Evolutionary conservation across 2,797 vertebrate genomes (phyloP).

Genomic region (Gallirallus australis): DNA sequence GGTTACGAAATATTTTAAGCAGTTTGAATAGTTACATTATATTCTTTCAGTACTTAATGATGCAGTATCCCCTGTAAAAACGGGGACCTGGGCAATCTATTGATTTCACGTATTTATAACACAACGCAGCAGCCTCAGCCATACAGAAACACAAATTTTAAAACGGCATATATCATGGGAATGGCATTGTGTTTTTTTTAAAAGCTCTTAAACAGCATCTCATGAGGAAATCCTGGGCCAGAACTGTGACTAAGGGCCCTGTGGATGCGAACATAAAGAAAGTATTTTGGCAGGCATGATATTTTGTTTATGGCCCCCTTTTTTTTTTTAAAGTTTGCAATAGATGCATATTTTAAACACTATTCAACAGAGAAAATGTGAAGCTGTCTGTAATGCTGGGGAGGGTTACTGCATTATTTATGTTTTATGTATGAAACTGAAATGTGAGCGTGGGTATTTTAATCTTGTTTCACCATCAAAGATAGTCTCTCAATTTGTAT

Average conservation of each 20-base stretch:
- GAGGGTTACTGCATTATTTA: conserved; percentile 66
- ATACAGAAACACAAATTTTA: conserved; percentile 72
- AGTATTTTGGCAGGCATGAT: conserved; percentile 55
- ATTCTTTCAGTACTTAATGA: conserved; percentile 80
- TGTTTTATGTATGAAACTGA: conserved; percentile 69
- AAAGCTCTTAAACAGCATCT: conserved; percentile 72
- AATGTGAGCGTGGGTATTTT: conserved; percentile 65
- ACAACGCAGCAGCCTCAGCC: conserved; percentile 64
- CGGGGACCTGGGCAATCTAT: conserved; percentile 71
- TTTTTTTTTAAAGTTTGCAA: not conserved
- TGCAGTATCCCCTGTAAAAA: conserved; percentile 77
- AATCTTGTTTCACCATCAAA: conserved; percentile 65
- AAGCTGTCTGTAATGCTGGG: conserved; percentile 41
- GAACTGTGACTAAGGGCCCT: conserved; percentile 54
- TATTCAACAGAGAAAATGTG: conserved; percentile 43
- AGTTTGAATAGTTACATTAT: conserved; percentile 82
- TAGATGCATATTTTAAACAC: conserved; percentile 67
- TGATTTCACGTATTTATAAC: conserved; percentile 78
- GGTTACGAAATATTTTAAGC: conserved; percentile 85
- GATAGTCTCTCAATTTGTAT: conserved; percentile 68
- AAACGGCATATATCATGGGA: conserved; percentile 69
- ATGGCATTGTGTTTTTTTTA: conserved; percentile 41
- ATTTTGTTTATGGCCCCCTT: conserved; percentile 68
- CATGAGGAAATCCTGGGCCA: conserved; percentile 69
- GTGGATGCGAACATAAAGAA: conserved; percentile 46